Conservation (phyloP, 1,140 invertebrate species). For the Halotydeus destructor region DNA sequence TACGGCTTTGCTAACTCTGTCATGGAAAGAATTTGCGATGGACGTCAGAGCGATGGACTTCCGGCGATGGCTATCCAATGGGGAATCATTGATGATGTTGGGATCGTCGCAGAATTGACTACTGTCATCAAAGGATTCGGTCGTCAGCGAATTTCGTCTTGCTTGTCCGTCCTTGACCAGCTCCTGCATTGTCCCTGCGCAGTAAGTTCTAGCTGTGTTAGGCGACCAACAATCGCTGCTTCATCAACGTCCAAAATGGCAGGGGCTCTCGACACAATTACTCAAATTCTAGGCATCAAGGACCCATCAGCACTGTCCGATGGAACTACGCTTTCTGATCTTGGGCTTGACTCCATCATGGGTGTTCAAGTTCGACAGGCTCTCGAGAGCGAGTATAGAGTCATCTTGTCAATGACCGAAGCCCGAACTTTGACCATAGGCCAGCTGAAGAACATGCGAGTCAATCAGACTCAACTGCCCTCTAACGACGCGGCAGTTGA, state of each 20-base stretch:
- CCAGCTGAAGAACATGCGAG: constrained; percentile 43
- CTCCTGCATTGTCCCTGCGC: constrained; percentile 30
- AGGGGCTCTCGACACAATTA: constrained; percentile 39
- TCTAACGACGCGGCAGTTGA: no score
- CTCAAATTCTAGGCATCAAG: constrained; percentile 69
- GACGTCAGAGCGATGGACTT: constrained; percentile 46
- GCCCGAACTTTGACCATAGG: constrained; percentile 57
- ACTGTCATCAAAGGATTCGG: constrained; percentile 78
- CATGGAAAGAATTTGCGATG: constrained; percentile 84
- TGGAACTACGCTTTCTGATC: constrained; percentile 54
- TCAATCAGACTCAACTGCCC: no score
- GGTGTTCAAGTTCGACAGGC: constrained; percentile 93
- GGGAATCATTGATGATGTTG: constrained; percentile 92
- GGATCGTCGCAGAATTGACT: constrained; percentile 55
- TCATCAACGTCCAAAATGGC: constrained; percentile 27
- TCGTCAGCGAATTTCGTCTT: constrained; percentile 73
- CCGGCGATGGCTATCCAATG: constrained; percentile 74
- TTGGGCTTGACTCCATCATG: constrained; percentile 95
- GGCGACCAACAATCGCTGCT: constrained; percentile 38
- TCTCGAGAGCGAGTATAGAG: constrained; percentile 70
- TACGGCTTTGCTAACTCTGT: constrained; percentile 88
- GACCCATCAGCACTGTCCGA: constrained; percentile 50
- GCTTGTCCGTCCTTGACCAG: constrained; percentile 56
- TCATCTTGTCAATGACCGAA: constrained; percentile 66
- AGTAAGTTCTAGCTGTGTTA: constrained; percentile 11